A percentile compares a stretch with the other conserved stretches of the same genome.
Evolutionary conservation across 2,888 invertebrate species (phyloP).

Genomic region (Amblyjoppa fuscipennis): DNA sequence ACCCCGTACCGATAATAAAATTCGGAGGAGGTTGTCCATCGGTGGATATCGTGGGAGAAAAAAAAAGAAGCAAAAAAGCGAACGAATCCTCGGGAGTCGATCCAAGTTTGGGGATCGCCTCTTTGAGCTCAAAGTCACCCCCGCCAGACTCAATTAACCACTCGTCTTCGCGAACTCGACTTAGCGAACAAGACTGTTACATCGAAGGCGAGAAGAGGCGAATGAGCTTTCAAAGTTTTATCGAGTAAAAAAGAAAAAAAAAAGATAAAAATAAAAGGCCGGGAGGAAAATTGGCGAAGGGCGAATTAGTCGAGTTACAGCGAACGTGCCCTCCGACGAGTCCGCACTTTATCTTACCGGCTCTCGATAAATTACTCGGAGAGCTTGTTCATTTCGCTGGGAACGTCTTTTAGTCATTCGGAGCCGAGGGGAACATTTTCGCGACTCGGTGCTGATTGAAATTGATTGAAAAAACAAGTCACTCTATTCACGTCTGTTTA

Average conservation of each 20-base stretch:
- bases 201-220: neutral
- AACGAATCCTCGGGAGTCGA: neutral
- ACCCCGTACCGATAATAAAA: neutral
- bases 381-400: neutral
- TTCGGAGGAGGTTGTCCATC: neutral
- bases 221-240: neutral
- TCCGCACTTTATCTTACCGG: neutral
- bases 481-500: neutral
- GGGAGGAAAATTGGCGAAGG: neutral
- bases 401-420: neutral
- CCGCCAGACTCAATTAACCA: constrained; percentile 23
- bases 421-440: neutral
- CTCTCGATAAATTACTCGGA: constrained; percentile 10
- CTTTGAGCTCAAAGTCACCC: neutral
- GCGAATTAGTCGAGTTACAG: constrained; percentile 32
- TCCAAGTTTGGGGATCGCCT: neutral
- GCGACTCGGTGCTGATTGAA: neutral
- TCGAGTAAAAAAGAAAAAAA: neutral
- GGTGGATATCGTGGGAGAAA: neutral
- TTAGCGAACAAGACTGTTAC: constrained; percentile 9
- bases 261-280: neutral
- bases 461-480: neutral
- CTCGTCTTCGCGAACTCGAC: constrained; percentile 1
- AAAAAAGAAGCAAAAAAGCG: neutral
- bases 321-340: constrained; percentile 14